Base-by-base conservation (phyloP, 2,113 vertebrate species). In the Picathartes gymnocephalus region DNA sequence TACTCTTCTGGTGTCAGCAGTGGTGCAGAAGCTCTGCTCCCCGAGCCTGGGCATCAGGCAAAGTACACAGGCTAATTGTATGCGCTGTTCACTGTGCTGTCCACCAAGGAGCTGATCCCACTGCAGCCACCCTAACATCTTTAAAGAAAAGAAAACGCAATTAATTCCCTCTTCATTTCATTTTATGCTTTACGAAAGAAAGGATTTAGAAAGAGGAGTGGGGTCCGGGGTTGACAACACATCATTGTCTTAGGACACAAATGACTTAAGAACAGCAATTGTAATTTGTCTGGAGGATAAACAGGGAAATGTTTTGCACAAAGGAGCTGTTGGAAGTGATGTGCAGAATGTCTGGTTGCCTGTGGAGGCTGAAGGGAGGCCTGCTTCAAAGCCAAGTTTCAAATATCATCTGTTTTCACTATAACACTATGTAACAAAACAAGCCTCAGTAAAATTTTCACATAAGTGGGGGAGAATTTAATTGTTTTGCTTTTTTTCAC, bases 321-420 rank as follows among this genome's bases (percentile, higher is more conserved):
- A 58, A 94, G 54, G 79, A 82, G 51, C 81, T 85, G 70, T 58
- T 96, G 94, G 84, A 95, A 93, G 90, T 82, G 85, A 82, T 91
- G 71, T 69, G 84, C 35, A 72, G 78, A 86, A 92, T 47, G 84
- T 91, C 81, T 95, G 74, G 42, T 82, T 95, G 94, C 85, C 79
- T 94, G 90, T 80, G 87, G 81, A 95, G 62, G 58, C 79, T 77
- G 81, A 93, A 83, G 84, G 68, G 87, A 95, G 85, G 45, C 48
- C 54, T 88, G 66, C 81, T 86, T 77, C 81, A 86, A 91, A 90
- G 93, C 92, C 93, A 95, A 88, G 81, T 95, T 90, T 94, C 81
- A 94, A 97, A 58, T 77, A 82, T 94, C 96, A 95, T 97, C 96
- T 96, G 94, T 95, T 97, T 97, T 94, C 94, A 95, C 90, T 97